Base-by-base conservation (phyloP, 2,888 invertebrate species). In the Lobophora halterata region DNA sequence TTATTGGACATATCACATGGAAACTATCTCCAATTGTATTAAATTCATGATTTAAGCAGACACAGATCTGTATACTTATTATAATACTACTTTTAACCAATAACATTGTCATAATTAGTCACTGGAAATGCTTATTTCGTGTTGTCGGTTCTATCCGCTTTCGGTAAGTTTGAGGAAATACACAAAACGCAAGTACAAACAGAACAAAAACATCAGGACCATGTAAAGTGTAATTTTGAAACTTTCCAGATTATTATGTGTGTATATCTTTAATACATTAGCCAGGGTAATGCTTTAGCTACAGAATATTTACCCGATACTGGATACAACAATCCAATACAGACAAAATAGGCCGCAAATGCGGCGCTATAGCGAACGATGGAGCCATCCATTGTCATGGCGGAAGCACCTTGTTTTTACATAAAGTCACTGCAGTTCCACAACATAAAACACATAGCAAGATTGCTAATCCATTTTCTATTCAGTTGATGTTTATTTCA, bases 351-450 rank as follows among this genome's bases (percentile, higher is more conserved):
- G 60, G 82, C 69, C 65, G 70, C 71, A 72, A 79, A 65, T 72
- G 71, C 69, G 67, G 73, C 71, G 64, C 69, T 66, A 75, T 69
- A 76, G 69, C 73, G 79, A 74, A 75, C 72, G 69, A 71, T 59
- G 55, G 68, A 68, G 71, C 58, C 72, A 65, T 61, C 72, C 85
- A 86, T 85, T 77, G 79, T 86, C 81, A 86, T 86, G 80, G 83
- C 86, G 83, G 82, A 83, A 79, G 73, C 70, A 63, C 65, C 69
- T 58, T 60, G 59, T 64, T 73, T 77, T 75, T 70, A 79, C 73
- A 70, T 60, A 71, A 59, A 76, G 61, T 74, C 65, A 60, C 65
- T 66, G 57, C 51, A 64, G 65, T 57, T 65, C 46, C 57, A 60
- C 56, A 52, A 65, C 58, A 65, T 59, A 46, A 76, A 73, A 72